A percentile compares a stretch with the other conserved stretches of the same genome.
Conservation (phyloP, 1,140 invertebrate genomes). For the Saccostrea echinata region DNA sequence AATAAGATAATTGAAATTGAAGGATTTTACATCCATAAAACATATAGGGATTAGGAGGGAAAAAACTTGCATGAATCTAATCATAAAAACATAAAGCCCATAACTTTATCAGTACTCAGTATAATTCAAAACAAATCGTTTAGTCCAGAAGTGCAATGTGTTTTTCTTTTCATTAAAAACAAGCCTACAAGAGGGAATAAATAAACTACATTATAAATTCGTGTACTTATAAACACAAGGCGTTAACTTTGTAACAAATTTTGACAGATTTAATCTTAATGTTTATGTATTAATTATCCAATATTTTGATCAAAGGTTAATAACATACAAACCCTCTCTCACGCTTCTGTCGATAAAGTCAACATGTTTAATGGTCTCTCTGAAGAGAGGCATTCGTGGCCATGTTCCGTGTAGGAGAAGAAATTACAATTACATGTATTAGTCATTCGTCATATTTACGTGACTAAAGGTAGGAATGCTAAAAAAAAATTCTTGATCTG, state of each 20-base stretch:
- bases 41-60: too few relatives aligned
- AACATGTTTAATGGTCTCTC: background rate
- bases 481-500: background rate
- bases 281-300: background rate
- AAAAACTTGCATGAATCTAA: too few relatives aligned
- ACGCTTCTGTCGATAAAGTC: background rate
- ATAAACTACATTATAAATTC: too few relatives aligned
- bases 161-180: too few relatives aligned
- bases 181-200: too few relatives aligned
- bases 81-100: too few relatives aligned
- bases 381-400: background rate
- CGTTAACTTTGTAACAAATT: background rate
- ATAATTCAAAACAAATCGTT: too few relatives aligned
- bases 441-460: background rate
- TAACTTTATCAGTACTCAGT: too few relatives aligned
- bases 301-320: slow-evolving; percentile 13
- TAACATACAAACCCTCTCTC: slow-evolving; percentile 1
- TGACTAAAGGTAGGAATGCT: background rate
- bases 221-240: background rate
- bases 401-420: background rate
- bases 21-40: too few relatives aligned
- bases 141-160: too few relatives aligned
- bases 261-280: background rate
- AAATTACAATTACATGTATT: background rate
- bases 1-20: too few relatives aligned